Conservation (phyloP, 2,888 invertebrate genomes). For the Leptopilina syphax region DNA sequence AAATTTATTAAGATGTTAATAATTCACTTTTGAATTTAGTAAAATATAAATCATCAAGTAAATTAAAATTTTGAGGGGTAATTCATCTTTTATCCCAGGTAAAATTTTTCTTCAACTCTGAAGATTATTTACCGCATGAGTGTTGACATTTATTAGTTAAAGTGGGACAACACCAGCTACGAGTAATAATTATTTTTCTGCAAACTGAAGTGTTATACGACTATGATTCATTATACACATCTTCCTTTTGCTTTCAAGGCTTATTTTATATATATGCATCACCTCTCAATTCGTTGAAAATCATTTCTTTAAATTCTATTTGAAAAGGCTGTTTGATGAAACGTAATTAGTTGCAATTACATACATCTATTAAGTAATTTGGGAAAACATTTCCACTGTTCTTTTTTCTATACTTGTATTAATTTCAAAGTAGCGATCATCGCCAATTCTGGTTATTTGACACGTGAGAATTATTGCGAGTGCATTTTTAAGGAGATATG, state of each 20-base stretch:
- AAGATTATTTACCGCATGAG: background rate
- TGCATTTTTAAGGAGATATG: background rate
- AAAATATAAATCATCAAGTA: background rate
- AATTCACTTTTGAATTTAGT: background rate
- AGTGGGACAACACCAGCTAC: slow-evolving; percentile 17
- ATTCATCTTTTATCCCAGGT: background rate
- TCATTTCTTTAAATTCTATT: slow-evolving; percentile 17
- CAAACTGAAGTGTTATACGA: background rate
- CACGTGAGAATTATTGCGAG: background rate
- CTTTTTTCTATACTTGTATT: background rate
- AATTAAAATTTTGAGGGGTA: background rate
- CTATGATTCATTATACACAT: slow-evolving; percentile 8
- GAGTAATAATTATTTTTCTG: slow-evolving; percentile 5
- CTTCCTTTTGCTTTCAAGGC: slow-evolving; percentile 12
- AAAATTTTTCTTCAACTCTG: background rate
- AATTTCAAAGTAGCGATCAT: background rate
- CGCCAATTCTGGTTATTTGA: slow-evolving; percentile 14
- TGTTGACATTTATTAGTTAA: slow-evolving; percentile 11
- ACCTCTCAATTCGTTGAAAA: background rate
- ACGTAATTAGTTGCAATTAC: slow-evolving; percentile 5
- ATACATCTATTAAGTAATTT: slow-evolving; percentile 9
- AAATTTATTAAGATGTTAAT: too few species aligned
- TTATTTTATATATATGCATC: background rate
- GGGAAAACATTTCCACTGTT: background rate
- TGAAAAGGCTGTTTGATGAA: background rate